Conservation (phyloP, 2,113 vertebrate species). For the Zosterops borbonicus region DNA sequence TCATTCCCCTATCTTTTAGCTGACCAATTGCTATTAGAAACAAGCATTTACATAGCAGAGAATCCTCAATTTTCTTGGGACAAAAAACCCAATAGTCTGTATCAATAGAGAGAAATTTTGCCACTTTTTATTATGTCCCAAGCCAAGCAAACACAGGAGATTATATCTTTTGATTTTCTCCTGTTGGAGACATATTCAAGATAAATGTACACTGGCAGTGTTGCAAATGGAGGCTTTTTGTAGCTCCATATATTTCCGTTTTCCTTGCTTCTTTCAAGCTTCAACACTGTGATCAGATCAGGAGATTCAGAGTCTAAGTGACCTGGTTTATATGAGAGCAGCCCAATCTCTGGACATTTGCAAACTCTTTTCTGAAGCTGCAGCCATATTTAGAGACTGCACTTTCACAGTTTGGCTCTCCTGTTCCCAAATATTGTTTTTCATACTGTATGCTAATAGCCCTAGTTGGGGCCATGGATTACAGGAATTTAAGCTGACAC, state of each 20-base stretch:
- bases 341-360: background rate
- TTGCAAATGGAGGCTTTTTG: background rate
- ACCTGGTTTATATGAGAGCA: background rate
- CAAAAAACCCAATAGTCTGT: background rate
- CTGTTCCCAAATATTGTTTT: background rate
- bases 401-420: background rate
- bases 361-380: background rate
- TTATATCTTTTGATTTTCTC: background rate
- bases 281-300: background rate
- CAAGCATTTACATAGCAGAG: background rate
- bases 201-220: background rate
- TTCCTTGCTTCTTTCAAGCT: background rate
- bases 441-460: background rate
- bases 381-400: background rate
- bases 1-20: background rate
- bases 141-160: background rate
- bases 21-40: background rate
- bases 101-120: background rate
- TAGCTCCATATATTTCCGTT: background rate
- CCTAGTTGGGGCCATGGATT: background rate
- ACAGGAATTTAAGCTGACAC: slow-evolving; percentile 26
- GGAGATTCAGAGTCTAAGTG: background rate
- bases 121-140: background rate
- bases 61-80: background rate
- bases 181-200: background rate